Base-by-base conservation (phyloP, 2,797 vertebrate genomes). In the Poeciliopsis presidionis region DNA sequence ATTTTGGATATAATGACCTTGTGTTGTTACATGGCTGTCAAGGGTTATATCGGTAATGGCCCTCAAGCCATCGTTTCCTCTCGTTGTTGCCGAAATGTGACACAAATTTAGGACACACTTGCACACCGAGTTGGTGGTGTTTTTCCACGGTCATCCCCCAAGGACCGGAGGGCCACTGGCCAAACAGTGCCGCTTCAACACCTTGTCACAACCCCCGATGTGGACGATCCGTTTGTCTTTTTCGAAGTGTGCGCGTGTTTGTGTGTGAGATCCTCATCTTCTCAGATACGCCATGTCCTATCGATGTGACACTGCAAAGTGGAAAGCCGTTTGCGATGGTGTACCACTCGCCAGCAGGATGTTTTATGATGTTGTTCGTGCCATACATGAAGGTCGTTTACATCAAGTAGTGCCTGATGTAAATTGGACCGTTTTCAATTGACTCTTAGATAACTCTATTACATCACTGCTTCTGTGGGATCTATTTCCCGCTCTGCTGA, bases 41-140 rank as follows among this genome's bases (percentile, higher is more conserved):
- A 49, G 81, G 92, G 83, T 87, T 87, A 94, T 96, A 92, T 92
- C 90, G 84, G 92, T 95, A 96, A 96, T 95, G 94, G 94, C 89
- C 93, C 88, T 94, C 94, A 94, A 93, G 91, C 83, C 82, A 81
- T 81, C 55, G 81, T 78, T 78, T 43, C 84, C 84, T 89, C 85
- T 86, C 82, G 73, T 81, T 79, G 86, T 84, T 71, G 84, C 84
- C 74, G 74, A 87, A 89, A 89, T 85, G 75, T 80, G 78, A 87
- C 84, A 82, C 80, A 86, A 82, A 81, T 79, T 78, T 45, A 78
- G 87, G 81, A 84, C 88, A 88, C 84, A 71, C 76, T 46, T 47
- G 59, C 14, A 2, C 77, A 74, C 63, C 76, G 43, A 78, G 79
- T 86, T 28, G 36, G 79, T 85, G 90, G 78, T 87, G 88, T 78